phyloP scores from a whole-genome alignment of 2,113 vertebrate genomes.

The Oryzias woworae region DNA sequence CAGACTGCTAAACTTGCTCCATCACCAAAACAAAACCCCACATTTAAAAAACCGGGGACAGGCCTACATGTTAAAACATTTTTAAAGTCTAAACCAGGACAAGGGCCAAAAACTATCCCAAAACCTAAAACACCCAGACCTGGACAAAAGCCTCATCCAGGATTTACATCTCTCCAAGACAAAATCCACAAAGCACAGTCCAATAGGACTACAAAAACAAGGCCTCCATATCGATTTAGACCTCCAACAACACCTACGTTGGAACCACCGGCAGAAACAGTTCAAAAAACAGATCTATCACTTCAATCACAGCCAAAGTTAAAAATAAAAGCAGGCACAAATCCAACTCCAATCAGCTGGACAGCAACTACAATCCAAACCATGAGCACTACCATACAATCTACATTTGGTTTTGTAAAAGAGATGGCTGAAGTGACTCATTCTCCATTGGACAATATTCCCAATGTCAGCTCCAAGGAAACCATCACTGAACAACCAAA shows the following conservation, averaged over 20 bases:
- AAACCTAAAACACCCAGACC: background rate
- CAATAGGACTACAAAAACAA: conserved; percentile 23
- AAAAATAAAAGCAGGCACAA: conserved; percentile 28
- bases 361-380: conserved; percentile 17
- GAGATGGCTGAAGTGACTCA: conserved; percentile 15
- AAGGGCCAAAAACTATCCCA: conserved; percentile 10
- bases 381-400: conserved; percentile 13
- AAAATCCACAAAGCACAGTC: conserved; percentile 13
- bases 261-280: conserved; percentile 33
- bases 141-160: conserved; percentile 4
- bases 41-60: conserved; percentile 5
- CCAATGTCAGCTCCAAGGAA: conserved; percentile 11
- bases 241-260: conserved; percentile 12
- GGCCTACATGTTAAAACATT: conserved; percentile 28
- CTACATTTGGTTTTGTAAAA: conserved; percentile 32
- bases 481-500: no score
- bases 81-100: conserved; percentile 24
- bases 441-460: conserved; percentile 22
- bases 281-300: conserved; percentile 33
- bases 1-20: conserved; percentile 21
- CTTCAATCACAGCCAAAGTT: conserved; percentile 17
- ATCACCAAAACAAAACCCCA: conserved; percentile 19
- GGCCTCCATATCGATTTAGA: conserved; percentile 2
- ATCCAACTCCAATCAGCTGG: conserved; percentile 14
- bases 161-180: conserved; percentile 7